Evolutionary conservation across 2,797 vertebrate genomes (phyloP), one percentile per base, ranked within the genome.

Genomic region (Rhabdomys pumilio): DNA sequence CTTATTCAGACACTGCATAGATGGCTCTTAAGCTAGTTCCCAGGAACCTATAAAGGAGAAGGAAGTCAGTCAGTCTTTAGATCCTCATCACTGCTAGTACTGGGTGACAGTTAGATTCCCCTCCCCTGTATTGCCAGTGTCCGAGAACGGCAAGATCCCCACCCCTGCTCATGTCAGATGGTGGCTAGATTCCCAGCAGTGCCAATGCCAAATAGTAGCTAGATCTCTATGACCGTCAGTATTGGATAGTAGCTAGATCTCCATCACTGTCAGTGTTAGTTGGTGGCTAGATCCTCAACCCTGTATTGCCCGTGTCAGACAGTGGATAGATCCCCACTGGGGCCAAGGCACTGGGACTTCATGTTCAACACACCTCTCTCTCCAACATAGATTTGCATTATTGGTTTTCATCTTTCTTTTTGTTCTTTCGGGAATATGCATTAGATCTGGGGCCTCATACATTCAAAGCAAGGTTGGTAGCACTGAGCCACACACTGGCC

Each of bases 1-100:
- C 19, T 50, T 29, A 2, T 6, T 26, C 8, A 17, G 38, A 24
- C 0, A 3, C 1, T 1, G 0, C 9, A 63, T 22, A 20, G 61
- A 29, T 8, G 15, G 77, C 41, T 5, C 7, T 31, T 44, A 57
- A 17, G 1, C n/a, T 24, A 13, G 29, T 50, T 41, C 11, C 20
- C 26, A 55, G 44, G 59, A 5, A 0, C 3, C 26, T 65, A 19
- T 0, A 7, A 57, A 6, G 4, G 38, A 63, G 31, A 87, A 87
- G 65, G 44, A 85, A 50, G 6, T 15, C 41, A 82, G 55, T 26
- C 29, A n/a, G 26, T 53, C 17, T 2, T 19, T 47, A 67, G 31
- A 26, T 17, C 8, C 0, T 13, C 13, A 61, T 17, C 55, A 26
- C 6, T 26, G 24, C 20, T 47, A 80, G 76, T 55, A 13, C 14